These are phyloP conservation scores for Tenualosa thibaudeaui DNA, from an alignment of 2,797 vertebrate genomes.

Conservation along the genomic window DNA sequence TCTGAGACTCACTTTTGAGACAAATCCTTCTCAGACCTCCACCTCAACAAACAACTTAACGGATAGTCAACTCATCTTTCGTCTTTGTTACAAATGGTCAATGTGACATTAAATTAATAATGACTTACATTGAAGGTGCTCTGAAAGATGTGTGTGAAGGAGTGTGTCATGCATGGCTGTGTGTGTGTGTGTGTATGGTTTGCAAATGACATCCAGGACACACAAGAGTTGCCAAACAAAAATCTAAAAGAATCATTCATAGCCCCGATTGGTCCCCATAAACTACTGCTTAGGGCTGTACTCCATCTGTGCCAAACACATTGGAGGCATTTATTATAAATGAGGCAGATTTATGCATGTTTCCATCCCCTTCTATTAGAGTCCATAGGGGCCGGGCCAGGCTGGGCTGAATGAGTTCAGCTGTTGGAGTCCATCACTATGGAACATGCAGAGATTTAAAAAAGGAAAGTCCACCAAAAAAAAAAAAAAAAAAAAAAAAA, in stretches of 20 bases:
- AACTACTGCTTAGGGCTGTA: constrained; percentile 45
- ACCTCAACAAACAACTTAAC: neutral
- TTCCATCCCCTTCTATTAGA: constrained; percentile 57
- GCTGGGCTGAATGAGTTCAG: neutral
- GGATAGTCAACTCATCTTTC: neutral
- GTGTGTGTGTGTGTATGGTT: neutral
- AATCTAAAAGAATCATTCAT: constrained; percentile 41
- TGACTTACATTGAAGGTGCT: neutral
- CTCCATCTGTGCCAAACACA: constrained; percentile 60
- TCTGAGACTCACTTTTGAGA: neutral
- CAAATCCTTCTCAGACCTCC: neutral
- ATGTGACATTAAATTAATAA: neutral
- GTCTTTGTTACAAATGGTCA: neutral
- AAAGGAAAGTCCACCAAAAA: neutral
- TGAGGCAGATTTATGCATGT: constrained; percentile 59
- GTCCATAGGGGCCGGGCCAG: constrained; percentile 9
- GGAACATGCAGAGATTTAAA: neutral
- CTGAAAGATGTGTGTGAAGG: neutral
- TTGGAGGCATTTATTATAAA: constrained; percentile 59
- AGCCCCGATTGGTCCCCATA: constrained; percentile 43
- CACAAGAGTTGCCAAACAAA: constrained; percentile 46
- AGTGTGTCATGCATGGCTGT: neutral
- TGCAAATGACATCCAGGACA: constrained; percentile 18
- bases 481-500: neutral
- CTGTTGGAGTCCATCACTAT: constrained; percentile 2